Evolutionary conservation across 2,113 vertebrate genomes (phyloP), one percentile per base, ranked within the genome.

Genomic region (Epinephelus moara): DNA sequence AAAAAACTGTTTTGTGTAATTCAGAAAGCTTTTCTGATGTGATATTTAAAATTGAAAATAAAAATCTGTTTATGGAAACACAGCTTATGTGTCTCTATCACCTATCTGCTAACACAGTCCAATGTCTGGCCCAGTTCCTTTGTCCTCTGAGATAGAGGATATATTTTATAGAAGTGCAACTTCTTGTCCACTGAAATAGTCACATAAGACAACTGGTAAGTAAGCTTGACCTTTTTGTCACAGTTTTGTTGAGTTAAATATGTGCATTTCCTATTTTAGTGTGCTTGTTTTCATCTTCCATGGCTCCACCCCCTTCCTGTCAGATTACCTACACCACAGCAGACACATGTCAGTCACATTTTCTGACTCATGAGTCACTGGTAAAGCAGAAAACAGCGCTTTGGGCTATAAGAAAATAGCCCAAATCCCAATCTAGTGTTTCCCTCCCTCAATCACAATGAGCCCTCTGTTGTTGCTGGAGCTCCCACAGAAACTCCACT

Each of bases 391-490:
- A 57, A 71, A 42, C 40, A 73, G 33, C 33, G 33, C 33, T 27
- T 27, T 27, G 27, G 27, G 27, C 3, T 27, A 27, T 23, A 37
- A 62, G 53, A 75, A 57, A 49, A 21, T 42, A 45, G 33, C 13
- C 42, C 45, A 15, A 21, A 62, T 81, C 66, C 14, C 13, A 37
- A 4, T 76, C 30, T 3, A 69, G 60, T n/a, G 0, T 82, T 70
- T 69, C 76, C 79, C 47, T 75, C 63, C 77, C 23, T 62, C 7
- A 0, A 11, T 30, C 66, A 89, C 87, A 92, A 88, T 80, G 81
- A 80, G 64, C 59, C 71, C 71, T 81, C 67, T 91, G 89, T 90
- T 82, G 59, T 57, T 47, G 67, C 72, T 47, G 57, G 40, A 40
- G 67, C 50, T 75, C 71, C 25, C 52, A 70, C 40, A 82, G 63